Conservation (phyloP, 1,140 invertebrate genomes). For the Drosophila paulistorum region DNA sequence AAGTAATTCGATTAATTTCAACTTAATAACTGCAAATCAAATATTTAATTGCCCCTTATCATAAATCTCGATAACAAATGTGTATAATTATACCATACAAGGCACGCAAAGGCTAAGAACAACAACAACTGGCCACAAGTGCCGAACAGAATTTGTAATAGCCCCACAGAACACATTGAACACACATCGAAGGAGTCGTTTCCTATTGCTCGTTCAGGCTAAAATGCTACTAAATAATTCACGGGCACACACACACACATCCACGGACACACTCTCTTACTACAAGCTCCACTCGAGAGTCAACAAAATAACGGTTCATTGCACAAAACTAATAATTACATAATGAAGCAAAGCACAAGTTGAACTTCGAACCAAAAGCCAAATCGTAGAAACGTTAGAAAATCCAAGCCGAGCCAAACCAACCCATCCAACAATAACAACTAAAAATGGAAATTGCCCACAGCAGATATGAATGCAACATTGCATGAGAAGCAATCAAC, state of each 20-base stretch:
- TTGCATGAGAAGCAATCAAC: slow-evolving; percentile 3
- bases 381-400: slow-evolving; percentile 5
- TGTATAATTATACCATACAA: slow-evolving; percentile 49
- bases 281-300: slow-evolving; percentile 2
- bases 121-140: slow-evolving; percentile 16
- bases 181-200: not conserved
- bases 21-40: slow-evolving; percentile 64
- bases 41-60: slow-evolving; percentile 53
- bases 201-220: not conserved
- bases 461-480: slow-evolving; percentile 2
- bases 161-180: slow-evolving; percentile 12
- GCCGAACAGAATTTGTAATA: slow-evolving; percentile 47
- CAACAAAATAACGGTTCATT: slow-evolving; percentile 71
- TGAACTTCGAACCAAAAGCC: slow-evolving; percentile 53
- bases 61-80: slow-evolving; percentile 44
- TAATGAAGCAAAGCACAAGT: slow-evolving; percentile 67
- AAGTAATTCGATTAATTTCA: slow-evolving; percentile 36
- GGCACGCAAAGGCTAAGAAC: slow-evolving; percentile 18
- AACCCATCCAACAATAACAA: not conserved
- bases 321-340: slow-evolving; percentile 78
- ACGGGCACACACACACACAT: slow-evolving; percentile 36
- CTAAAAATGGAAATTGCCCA: not conserved
- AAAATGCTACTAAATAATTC: slow-evolving; percentile 58
- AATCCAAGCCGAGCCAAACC: not conserved
- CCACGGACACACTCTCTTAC: slow-evolving; percentile 38